Conservation (phyloP, 30 jellyfish, hydroid and myxozoan species). For the Aurelia coerulea region DNA sequence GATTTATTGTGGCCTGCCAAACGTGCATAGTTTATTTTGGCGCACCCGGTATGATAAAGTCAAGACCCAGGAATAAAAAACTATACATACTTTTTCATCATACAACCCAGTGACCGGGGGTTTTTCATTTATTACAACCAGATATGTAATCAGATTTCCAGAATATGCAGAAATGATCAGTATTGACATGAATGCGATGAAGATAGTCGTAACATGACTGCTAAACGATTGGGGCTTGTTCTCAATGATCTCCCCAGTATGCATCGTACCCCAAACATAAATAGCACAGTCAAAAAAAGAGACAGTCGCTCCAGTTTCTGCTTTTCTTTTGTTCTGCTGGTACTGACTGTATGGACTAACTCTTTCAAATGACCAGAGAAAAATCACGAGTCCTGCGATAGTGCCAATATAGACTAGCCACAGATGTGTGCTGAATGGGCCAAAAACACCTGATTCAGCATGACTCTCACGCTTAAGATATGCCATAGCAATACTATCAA, state of each 20-base stretch:
- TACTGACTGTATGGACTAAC: constrained; percentile 42
- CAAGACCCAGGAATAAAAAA: not conserved
- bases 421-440: constrained; percentile 44
- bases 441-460: constrained; percentile 39
- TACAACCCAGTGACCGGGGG: constrained; percentile 28
- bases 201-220: constrained; percentile 38
- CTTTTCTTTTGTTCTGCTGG: not conserved
- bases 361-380: constrained; percentile 43
- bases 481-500: constrained; percentile 26
- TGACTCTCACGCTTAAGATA: constrained; percentile 21
- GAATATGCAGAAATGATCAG: constrained; percentile 60
- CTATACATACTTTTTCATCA: constrained; percentile 45
- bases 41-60: not conserved
- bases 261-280: constrained; percentile 57
- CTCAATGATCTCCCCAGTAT: constrained; percentile 67
- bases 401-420: constrained; percentile 33
- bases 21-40: too few species aligned
- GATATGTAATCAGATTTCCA: constrained; percentile 55
- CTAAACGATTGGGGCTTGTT: constrained; percentile 54
- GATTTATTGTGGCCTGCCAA: too few species aligned
- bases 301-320: not conserved
- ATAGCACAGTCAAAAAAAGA: constrained; percentile 44
- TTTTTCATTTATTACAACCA: constrained; percentile 48
- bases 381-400: constrained; percentile 11
- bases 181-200: constrained; percentile 35